Evolutionary conservation across 1,140 invertebrate species (phyloP), one percentile per base, ranked within the genome.

Genomic region (Schlechtendalia chinensis): DNA sequence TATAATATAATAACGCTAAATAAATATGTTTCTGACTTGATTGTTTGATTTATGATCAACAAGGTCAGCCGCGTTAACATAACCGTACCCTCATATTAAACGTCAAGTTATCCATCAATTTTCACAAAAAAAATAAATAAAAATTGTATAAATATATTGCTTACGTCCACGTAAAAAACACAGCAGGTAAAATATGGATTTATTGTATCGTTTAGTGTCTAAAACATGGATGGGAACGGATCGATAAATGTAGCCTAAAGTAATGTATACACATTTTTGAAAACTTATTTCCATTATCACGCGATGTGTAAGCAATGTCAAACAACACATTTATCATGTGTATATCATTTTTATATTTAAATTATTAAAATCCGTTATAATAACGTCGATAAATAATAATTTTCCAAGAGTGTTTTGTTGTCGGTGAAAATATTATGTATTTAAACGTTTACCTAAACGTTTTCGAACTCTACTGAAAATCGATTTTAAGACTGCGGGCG

Each of bases 111-210:
- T 69, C 39, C 67, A 69, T 69, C 67, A 69, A 69, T 50, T 69
- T 69, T 24, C 16, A 32, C 27, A 17, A 32, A 54, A 45, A 69
- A 45, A 45, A 29, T 27, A 32, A 67, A 67, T n/a, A n/a, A n/a
- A n/a, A n/a, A n/a, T n/a, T n/a, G n/a, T n/a, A n/a, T n/a, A 69
- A 69, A 24, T 69, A 69, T 50, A 69, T 69, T 69, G 67, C 67
- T 50, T 50, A 69, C 67, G n/a, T 22, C 16, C 22, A 24, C 45
- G 39, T 47, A 69, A 69, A 47, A 39, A 39, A 12, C 39, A 12
- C 39, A 17, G 45, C 67, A 50, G 22, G 67, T 69, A 69, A 50
- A 47, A 50, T 69, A 50, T 69, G 39, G 45, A 22, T 69, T 69
- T 50, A 47, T 69, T 50, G 39, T 69, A 17, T n/a, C 67, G 67